phyloP scores from a whole-genome alignment of 1,140 invertebrate genomes.

The Lanistes nyassanus region DNA sequence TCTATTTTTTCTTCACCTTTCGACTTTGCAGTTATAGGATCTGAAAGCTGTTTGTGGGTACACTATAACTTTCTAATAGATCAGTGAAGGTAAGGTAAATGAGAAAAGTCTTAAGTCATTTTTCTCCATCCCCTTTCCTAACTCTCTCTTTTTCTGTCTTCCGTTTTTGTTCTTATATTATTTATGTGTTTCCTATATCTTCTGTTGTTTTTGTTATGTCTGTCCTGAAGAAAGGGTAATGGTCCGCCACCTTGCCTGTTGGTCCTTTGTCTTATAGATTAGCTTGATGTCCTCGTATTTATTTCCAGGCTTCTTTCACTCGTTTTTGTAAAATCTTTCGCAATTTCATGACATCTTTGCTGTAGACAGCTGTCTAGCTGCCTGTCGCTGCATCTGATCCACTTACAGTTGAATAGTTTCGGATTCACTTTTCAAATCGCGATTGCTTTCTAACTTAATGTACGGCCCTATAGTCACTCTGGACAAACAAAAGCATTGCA shows the following conservation, averaged over 20 bases:
- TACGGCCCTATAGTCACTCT: too few species aligned
- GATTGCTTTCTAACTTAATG: too few species aligned
- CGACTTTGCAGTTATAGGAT: background rate
- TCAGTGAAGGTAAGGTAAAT: background rate
- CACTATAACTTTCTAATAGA: background rate
- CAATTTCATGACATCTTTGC: too few species aligned
- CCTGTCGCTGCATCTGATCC: too few species aligned
- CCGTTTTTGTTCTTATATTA: background rate
- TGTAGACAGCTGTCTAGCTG: too few species aligned
- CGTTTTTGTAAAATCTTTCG: background rate
- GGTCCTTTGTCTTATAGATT: background rate
- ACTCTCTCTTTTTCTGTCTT: constrained; percentile 2
- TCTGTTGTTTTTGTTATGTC: background rate
- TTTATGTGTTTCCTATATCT: background rate
- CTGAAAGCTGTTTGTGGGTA: background rate
- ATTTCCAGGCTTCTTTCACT: background rate
- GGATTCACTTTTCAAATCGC: too few species aligned
- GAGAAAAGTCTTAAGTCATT: background rate
- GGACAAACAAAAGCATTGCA: too few species aligned
- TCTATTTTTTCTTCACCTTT: background rate
- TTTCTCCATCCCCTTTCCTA: background rate
- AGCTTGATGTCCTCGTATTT: background rate
- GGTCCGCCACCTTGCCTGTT: background rate
- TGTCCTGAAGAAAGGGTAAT: background rate
- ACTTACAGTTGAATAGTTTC: too few species aligned